Base-by-base conservation (phyloP, 2,113 vertebrate species). In the Sprattus sprattus region DNA sequence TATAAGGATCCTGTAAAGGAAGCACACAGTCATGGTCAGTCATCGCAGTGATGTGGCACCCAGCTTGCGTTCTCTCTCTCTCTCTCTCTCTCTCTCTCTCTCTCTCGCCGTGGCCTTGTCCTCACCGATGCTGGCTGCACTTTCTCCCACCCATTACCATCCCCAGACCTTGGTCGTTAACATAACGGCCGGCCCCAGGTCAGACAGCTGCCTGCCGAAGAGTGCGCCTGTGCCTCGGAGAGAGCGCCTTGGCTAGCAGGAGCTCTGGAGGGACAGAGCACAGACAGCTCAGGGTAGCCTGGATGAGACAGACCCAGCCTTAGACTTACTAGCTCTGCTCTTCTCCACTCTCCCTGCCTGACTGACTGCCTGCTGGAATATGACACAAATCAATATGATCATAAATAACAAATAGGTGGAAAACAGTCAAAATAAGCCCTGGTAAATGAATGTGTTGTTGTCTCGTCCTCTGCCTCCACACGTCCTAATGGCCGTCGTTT, bases 401-500 rank as follows among this genome's bases (percentile, higher is more conserved):
- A 78, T 78, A 78, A 78, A 78, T 78, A 78, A 78, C 71, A 78
- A 78, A 78, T 39, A 78, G 71, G 71, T 39, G 71, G 71, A 39
- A 78, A 32, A 32, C 25, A 28, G 25, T 9, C 71, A 28, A 16
- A 78, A 78, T 78, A 78, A 39, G 71, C 28, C 16, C 28, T 78
- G 71, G 28, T 78, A 78, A 78, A 78, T 78, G 44, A 78, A 78
- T 39, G 71, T 39, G 28, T 78, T 78, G 71, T 32, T 90, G 90
- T 82, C 83, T 90, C 20, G n/a, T 78, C 28, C 60, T 67, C 82
- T 44, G 20, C 6, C 50, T 52, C 44, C 64, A 39, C 81, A 60
- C 57, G 83, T 39, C 89, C 91, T 92, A 93, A 94, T 93, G 91
- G 92, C 91, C 87, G 85, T 87, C 85, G 88, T 86, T 92, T 90